Evolutionary conservation across 2,113 vertebrate genomes (phyloP).

Genomic region (Ageneiosus marmoratus): DNA sequence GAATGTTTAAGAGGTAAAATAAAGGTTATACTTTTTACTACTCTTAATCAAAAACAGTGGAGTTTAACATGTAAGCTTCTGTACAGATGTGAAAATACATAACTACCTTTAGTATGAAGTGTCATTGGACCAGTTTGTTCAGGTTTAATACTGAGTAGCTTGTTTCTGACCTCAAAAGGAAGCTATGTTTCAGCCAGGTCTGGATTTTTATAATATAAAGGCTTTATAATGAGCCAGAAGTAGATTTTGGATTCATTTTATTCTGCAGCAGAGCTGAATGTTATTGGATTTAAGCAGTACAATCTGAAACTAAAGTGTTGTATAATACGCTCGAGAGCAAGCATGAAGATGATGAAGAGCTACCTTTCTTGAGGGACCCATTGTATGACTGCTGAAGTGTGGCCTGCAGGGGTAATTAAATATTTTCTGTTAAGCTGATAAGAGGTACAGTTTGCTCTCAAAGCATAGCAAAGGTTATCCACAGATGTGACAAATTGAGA

Average conservation of each 20-base stretch:
- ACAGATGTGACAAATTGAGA: background rate
- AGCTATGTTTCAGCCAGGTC: background rate
- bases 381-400: background rate
- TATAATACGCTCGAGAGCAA: background rate
- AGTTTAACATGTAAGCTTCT: background rate
- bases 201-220: background rate
- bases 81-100: background rate
- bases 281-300: background rate
- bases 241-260: background rate
- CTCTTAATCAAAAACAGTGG: background rate
- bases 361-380: background rate
- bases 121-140: background rate
- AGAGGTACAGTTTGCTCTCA: background rate
- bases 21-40: too few relatives aligned
- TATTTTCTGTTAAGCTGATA: background rate
- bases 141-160: background rate
- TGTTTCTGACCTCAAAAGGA: background rate
- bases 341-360: background rate
- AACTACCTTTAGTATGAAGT: background rate
- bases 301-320: background rate
- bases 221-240: background rate
- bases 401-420: background rate
- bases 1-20: background rate
- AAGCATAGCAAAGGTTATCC: conserved; percentile 6
- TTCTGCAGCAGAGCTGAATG: background rate